Evolutionary conservation across 2,113 vertebrate species (phyloP).

Genomic region (Zosterops pallidus): DNA sequence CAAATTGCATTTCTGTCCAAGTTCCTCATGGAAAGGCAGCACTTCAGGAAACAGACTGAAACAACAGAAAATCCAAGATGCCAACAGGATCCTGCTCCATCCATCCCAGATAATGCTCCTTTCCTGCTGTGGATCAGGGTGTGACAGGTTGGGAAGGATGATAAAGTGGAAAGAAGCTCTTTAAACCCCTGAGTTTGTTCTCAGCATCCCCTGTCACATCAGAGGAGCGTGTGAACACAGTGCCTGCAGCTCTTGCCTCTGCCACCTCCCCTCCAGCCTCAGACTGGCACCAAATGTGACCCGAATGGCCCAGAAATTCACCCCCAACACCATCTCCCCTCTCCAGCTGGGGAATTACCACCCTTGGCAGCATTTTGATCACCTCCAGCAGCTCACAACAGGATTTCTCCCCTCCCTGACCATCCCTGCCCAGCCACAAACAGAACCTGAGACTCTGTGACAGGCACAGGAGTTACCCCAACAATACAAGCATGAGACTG

Average conservation of each 20-base stretch:
- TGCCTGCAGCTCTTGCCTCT: not conserved
- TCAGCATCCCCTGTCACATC: not conserved
- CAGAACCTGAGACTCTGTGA: accelerated
- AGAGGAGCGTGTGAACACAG: not conserved
- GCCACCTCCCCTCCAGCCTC: not conserved
- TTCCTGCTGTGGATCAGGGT: not conserved
- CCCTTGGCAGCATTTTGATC: not conserved
- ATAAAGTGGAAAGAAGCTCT: not conserved
- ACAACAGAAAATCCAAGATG: not conserved
- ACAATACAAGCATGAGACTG: not conserved
- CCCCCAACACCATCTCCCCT: not conserved
- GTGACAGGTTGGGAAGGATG: not conserved
- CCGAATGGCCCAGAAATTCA: not conserved
- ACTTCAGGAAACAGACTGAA: not conserved
- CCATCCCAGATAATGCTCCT: too few species aligned
- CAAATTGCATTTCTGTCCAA: not conserved
- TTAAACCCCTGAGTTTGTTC: not conserved
- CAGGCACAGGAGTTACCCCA: not conserved
- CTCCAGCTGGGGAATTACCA: not conserved
- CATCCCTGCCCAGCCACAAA: not conserved
- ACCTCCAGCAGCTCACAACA: not conserved
- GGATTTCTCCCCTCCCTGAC: not conserved
- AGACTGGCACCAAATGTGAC: not conserved
- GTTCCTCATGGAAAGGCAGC: not conserved
- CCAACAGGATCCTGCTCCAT: not conserved